Conservation (phyloP, 2,797 vertebrate genomes). For the Spinus pinus region DNA sequence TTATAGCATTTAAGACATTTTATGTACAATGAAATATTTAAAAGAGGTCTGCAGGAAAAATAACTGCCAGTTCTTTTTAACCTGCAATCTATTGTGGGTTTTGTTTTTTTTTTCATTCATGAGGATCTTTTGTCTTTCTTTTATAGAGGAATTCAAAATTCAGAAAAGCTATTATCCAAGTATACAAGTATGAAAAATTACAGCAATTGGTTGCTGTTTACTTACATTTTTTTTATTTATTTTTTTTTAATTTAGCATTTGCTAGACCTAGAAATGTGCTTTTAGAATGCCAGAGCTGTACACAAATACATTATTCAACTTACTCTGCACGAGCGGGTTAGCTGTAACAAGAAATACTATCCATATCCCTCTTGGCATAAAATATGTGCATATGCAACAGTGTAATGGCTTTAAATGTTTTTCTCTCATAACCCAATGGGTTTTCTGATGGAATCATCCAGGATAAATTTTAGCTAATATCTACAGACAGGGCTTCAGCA, state of each 20-base stretch:
- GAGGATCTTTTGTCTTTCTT: background rate
- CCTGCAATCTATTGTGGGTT: background rate
- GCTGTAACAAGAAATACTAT: background rate
- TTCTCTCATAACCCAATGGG: background rate
- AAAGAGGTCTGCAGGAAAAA: background rate
- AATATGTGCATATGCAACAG: background rate
- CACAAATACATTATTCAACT: background rate
- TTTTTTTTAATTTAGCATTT: background rate
- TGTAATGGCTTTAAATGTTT: conserved; percentile 6
- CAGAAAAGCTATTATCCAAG: background rate
- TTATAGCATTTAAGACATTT: background rate
- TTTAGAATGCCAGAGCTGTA: background rate
- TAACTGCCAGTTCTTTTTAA: background rate
- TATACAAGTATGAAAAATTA: background rate
- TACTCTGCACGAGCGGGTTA: background rate
- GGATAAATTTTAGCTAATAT: background rate
- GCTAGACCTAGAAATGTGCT: background rate
- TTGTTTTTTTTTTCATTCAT: background rate
- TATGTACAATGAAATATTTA: background rate
- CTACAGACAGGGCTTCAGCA: background rate
- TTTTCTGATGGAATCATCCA: background rate
- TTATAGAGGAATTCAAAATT: background rate
- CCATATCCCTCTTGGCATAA: background rate
- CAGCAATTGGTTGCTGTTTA: background rate
- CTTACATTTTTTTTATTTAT: background rate